Evolutionary conservation across 2,888 invertebrate species (phyloP).

Genomic region (Margaritifera margaritifera): DNA sequence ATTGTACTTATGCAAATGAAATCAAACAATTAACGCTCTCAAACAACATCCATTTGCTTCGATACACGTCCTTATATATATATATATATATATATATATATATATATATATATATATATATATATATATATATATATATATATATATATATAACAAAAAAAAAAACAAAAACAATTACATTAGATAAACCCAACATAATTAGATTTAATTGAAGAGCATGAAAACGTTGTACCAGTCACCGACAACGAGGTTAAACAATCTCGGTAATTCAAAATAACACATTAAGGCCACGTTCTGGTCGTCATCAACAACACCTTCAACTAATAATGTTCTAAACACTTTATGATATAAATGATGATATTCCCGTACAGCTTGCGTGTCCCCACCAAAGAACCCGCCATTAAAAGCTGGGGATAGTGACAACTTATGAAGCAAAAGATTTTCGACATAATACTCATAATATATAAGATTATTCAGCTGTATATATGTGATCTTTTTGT

Average conservation of each 20-base stretch:
- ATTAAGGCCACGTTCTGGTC: constrained; percentile 20
- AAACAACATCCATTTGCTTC: no score
- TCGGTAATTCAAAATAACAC: constrained; percentile 14
- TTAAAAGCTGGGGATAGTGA: constrained; percentile 6
- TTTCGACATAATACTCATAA: constrained; percentile 1
- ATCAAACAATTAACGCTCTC: no score
- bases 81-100: no score
- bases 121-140: no score
- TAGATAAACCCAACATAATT: no score
- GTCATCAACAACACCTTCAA: constrained; percentile 25
- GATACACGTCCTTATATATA: no score
- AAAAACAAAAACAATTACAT: no score
- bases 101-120: no score
- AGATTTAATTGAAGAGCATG: constrained; percentile 13
- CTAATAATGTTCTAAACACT: constrained; percentile 11
- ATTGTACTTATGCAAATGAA: no score
- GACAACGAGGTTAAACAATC: constrained; percentile 14
- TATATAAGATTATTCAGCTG: constrained; percentile 6
- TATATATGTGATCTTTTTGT: constrained; percentile 11
- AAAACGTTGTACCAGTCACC: constrained; percentile 26
- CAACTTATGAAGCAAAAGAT: constrained; percentile 12
- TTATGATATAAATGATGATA: constrained; percentile 20
- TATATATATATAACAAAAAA: no score
- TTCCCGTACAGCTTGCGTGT: constrained; percentile 11
- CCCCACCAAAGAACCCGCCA: constrained; percentile 29